Percentiles rank a stretch among this genome's conserved stretches.
phyloP scores from a whole-genome alignment of 2,888 invertebrate genomes.

The Sturmia bella region DNA sequence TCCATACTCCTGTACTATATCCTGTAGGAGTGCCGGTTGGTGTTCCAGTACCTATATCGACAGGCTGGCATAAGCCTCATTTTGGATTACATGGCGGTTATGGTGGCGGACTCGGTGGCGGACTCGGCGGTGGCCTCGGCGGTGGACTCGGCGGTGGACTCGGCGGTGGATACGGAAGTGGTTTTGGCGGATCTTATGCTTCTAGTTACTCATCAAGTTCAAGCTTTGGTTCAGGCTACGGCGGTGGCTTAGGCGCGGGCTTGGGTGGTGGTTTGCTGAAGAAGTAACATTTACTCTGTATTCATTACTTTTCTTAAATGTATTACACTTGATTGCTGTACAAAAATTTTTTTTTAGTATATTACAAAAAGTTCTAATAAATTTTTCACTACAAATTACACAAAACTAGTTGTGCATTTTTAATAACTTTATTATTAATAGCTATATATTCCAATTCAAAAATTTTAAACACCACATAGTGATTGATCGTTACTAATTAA shows the following conservation, averaged over 20 bases:
- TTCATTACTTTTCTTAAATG: too few relatives aligned
- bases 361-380: too few relatives aligned
- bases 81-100: conserved; percentile 25
- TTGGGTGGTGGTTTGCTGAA: conserved; percentile 13
- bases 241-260: conserved; percentile 4
- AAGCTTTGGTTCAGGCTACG: conserved; percentile 1
- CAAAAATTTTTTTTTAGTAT: too few relatives aligned
- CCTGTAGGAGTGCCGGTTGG: conserved; percentile 49
- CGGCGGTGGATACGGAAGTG: conserved; percentile 56
- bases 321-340: too few relatives aligned
- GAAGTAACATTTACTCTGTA: conserved; percentile 7
- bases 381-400: too few relatives aligned
- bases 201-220: too few relatives aligned
- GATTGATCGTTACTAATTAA: too few relatives aligned
- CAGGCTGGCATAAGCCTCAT: conserved; percentile 64
- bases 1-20: conserved; percentile 43
- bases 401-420: too few relatives aligned
- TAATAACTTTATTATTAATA: too few relatives aligned
- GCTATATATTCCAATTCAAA: too few relatives aligned
- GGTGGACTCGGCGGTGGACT: conserved; percentile 46
- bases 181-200: conserved; percentile 57
- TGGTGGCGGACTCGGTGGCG: conserved; percentile 69
- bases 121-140: conserved; percentile 61
- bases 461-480: too few relatives aligned
- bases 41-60: conserved; percentile 40